These are phyloP conservation scores for Pomacea canaliculata DNA, from an alignment of 2,888 invertebrate species.

Conservation along the genomic window DNA sequence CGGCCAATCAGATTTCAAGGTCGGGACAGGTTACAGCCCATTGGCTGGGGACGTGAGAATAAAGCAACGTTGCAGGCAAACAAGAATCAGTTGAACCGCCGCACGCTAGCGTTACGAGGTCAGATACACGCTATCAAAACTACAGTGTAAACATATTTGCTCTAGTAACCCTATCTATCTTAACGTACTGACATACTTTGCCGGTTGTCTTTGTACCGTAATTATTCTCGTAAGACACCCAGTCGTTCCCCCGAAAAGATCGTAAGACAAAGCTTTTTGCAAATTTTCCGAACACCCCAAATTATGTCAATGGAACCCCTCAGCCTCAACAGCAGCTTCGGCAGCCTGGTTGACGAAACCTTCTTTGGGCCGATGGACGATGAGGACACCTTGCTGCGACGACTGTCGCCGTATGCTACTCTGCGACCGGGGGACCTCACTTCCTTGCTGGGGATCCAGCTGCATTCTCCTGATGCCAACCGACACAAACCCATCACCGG, in stretches of 20 bases:
- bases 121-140: not conserved
- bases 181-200: no score
- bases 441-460: slow-evolving; percentile 17
- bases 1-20: slow-evolving; percentile 8
- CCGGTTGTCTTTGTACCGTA: no score
- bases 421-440: slow-evolving; percentile 32
- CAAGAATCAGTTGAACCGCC: not conserved
- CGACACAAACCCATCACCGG: not conserved
- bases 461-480: not conserved
- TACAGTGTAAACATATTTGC: not conserved
- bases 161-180: no score
- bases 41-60: slow-evolving; percentile 21
- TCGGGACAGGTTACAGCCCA: not conserved
- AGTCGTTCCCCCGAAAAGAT: no score
- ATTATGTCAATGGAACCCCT: slow-evolving; percentile 21
- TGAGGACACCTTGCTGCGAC: slow-evolving; percentile 25
- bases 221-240: no score
- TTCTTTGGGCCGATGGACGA: slow-evolving; percentile 18
- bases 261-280: no score
- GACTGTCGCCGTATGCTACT: slow-evolving; percentile 35
- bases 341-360: slow-evolving; percentile 23
- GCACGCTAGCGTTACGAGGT: not conserved
- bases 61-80: not conserved
- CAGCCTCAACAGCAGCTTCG: slow-evolving; percentile 20
- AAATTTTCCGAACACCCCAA: not conserved